Percentiles rank a stretch among this genome's conserved stretches.
phyloP scores from a whole-genome alignment of 2,113 vertebrate genomes.

The Tichodroma muraria region DNA sequence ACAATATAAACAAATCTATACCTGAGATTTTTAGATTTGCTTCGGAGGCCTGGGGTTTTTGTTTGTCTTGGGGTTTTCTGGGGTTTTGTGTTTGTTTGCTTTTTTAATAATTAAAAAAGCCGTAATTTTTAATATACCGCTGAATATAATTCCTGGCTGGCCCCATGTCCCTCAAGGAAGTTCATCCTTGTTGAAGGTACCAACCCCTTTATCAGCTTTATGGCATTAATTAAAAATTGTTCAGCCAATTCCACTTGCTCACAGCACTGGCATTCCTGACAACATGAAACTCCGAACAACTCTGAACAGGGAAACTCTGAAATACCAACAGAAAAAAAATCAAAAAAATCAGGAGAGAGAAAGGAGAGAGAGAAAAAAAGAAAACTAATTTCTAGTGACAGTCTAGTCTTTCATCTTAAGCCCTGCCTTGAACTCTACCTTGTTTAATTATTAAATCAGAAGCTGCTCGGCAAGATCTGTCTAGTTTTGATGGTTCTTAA shows the following conservation, averaged over 20 bases:
- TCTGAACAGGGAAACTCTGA: slow-evolving; percentile 54
- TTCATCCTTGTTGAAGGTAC: neutral
- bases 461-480: slow-evolving; percentile 74
- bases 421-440: slow-evolving; percentile 79
- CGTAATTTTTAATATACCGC: neutral
- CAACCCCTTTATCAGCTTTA: neutral
- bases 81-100: neutral
- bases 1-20: neutral
- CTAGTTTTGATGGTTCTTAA: slow-evolving; percentile 82
- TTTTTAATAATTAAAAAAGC: too few species aligned
- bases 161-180: neutral
- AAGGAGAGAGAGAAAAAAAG: neutral
- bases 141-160: neutral
- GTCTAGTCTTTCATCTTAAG: slow-evolving; percentile 79
- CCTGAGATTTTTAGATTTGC: neutral
- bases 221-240: neutral
- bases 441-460: slow-evolving; percentile 88
- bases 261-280: slow-evolving; percentile 35
- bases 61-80: neutral
- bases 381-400: slow-evolving; percentile 83
- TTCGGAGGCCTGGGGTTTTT: neutral
- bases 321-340: slow-evolving; percentile 53
- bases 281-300: slow-evolving; percentile 53
- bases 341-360: neutral
- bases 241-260: neutral